phyloP scores from a whole-genome alignment of 2,113 vertebrate species.

The Dendrocopos noguchii region DNA sequence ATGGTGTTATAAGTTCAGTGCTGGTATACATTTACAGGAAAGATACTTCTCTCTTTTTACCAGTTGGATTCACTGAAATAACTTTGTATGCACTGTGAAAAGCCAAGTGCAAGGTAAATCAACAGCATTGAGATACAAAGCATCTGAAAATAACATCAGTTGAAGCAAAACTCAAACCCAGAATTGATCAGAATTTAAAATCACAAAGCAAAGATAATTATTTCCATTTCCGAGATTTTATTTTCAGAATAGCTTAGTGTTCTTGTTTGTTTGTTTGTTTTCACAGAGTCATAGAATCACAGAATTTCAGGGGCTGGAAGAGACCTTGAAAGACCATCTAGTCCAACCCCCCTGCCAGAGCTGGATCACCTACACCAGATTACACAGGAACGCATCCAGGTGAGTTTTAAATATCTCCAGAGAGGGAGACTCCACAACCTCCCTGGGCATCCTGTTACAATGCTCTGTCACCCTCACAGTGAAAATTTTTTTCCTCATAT shows the following conservation, averaged over 20 bases:
- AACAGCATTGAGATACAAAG: neutral
- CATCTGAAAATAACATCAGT: neutral
- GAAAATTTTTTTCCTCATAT: no score
- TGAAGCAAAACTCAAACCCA: neutral
- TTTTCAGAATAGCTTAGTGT: neutral
- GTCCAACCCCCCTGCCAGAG: no score
- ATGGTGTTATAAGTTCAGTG: neutral
- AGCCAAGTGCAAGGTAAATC: neutral
- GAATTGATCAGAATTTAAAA: neutral
- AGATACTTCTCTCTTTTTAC: neutral
- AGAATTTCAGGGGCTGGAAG: no score
- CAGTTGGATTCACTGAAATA: neutral
- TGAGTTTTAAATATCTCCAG: no score
- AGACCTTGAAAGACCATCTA: no score
- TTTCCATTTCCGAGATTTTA: neutral
- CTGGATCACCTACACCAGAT: no score
- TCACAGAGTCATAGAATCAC: no score
- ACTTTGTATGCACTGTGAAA: neutral
- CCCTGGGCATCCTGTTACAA: no score
- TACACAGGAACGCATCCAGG: no score
- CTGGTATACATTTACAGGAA: neutral
- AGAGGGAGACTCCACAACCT: no score
- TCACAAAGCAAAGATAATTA: neutral
- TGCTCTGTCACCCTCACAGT: no score
- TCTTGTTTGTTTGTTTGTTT: no score